Evolutionary conservation across 2,113 vertebrate species (phyloP), one percentile per base, ranked within the genome.

Genomic region (Callithrix jacchus): DNA sequence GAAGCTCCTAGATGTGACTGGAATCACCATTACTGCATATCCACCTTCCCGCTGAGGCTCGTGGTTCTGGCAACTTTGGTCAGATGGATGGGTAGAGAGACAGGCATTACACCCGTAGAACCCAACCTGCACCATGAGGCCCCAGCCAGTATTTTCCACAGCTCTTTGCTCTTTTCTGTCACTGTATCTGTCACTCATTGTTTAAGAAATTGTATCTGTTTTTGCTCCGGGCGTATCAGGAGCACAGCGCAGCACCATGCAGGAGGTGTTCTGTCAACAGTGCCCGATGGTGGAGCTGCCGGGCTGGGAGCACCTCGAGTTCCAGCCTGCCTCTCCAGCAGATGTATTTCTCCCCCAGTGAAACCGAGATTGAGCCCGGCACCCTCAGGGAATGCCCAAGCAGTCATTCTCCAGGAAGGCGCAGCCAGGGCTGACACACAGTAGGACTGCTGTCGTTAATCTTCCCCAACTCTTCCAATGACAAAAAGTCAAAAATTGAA

Each of bases 241-340:
- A 89, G 37, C 30, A 6, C 0, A 61, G 20, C 30, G 17, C 6
- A 2, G 68, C 4, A 1, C 13, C 40, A 7, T 9, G 4, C 0
- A 32, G n/a, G 1, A n/a, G 21, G 49, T n/a, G 35, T 25, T 37
- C 79, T 5, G 58, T 71, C 56, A 71, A 73, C 32, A 11, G 0
- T 0, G 32, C 58, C 32, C 25, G 11, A 30, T 32, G 5, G 70
- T 2, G 54, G 47, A 77, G 56, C 4, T 5, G 20, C 56, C 9
- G 21, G 23, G 27, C 6, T 45, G 52, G 21, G 30, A n/a, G 32
- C 35, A 35, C 23, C 70, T 87, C 2, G 1, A 45, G 49, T 35
- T 47, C n/a, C 10, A 3, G 40, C 32, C 42, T 2, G 12, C 47
- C 58, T 64, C 58, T 88, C 77, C 20, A 6, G 56, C 14, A 42